A percentile compares a stretch with the other conserved stretches of the same genome.
Conservation (phyloP, 2,888 invertebrate species). For the Dasypolia templi region DNA sequence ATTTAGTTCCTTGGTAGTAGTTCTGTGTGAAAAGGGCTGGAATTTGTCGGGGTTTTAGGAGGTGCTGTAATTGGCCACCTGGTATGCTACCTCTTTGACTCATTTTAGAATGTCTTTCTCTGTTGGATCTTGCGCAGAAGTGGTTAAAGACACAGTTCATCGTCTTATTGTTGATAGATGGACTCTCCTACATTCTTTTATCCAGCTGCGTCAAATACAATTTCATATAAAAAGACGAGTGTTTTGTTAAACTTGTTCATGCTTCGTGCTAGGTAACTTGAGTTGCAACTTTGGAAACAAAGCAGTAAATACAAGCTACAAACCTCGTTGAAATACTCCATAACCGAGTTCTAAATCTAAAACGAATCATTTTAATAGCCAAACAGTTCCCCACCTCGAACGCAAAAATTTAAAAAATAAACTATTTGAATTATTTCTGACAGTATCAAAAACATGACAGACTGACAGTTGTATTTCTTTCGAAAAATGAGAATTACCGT, state of each 20-base stretch:
- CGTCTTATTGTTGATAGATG: neutral
- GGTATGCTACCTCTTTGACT: neutral
- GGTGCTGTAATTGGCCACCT: conserved; percentile 1
- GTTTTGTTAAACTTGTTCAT: neutral
- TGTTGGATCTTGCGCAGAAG: neutral
- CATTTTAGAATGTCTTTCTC: neutral
- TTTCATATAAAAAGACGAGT: neutral
- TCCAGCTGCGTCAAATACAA: neutral
- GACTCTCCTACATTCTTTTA: neutral
- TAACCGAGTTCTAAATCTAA: conserved; percentile 8
- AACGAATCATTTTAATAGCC: neutral
- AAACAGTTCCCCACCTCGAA: conserved; percentile 37
- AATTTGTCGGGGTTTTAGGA: neutral
- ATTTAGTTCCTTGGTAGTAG: conserved; percentile 64
- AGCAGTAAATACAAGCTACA: neutral
- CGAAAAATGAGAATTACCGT: conserved; percentile 35
- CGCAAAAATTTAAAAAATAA: conserved; percentile 5
- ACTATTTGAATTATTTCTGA: conserved; percentile 39
- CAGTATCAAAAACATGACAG: conserved; percentile 11
- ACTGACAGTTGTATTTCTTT: conserved; percentile 30
- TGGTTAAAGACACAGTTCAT: neutral
- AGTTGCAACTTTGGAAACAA: neutral
- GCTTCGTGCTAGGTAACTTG: neutral
- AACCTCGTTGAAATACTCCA: neutral
- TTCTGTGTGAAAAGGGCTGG: conserved; percentile 36